Percentiles rank a stretch among this genome's conserved stretches.
Conservation (phyloP, 2,113 vertebrate species). For the Ascaphus truei region DNA sequence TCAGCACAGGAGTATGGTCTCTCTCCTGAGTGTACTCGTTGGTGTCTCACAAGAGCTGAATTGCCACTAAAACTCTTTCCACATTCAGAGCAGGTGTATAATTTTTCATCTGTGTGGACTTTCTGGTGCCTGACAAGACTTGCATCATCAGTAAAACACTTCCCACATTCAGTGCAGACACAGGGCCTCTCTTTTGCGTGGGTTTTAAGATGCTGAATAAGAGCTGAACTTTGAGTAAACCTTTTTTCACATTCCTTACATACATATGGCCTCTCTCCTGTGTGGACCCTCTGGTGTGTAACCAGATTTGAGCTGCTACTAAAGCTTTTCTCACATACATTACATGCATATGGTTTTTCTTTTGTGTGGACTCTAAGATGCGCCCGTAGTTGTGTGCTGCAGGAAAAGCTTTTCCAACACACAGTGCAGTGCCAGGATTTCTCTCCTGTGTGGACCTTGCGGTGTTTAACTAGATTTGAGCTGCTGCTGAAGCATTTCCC, state of each 20-base stretch:
- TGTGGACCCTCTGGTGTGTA: conserved; percentile 42
- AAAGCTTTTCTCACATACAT: conserved; percentile 37
- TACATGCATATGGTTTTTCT: conserved; percentile 39
- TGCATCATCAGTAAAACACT: conserved; percentile 51
- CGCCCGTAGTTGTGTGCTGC: conserved; percentile 41
- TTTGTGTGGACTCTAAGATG: conserved; percentile 38
- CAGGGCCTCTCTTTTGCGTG: conserved; percentile 56
- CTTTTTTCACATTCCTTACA: conserved; percentile 38
- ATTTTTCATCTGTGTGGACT: conserved; percentile 52
- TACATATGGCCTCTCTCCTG: conserved; percentile 26
- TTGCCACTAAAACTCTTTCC: conserved; percentile 50
- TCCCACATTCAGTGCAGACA: conserved; percentile 48
- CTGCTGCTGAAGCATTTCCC: conserved; percentile 51
- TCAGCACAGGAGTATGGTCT: conserved; percentile 46
- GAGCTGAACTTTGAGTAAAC: conserved; percentile 36
- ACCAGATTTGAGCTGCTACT: conserved; percentile 46
- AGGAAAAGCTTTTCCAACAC: conserved; percentile 31
- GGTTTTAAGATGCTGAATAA: no score
- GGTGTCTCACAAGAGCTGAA: conserved; percentile 45
- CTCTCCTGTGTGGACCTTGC: conserved; percentile 34
- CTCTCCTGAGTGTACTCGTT: conserved; percentile 42
- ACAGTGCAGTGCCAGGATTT: conserved; percentile 28
- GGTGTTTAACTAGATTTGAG: conserved; percentile 49
- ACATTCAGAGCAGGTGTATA: conserved; percentile 44
- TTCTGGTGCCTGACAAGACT: conserved; percentile 51